Evolutionary conservation across 2,797 vertebrate genomes (phyloP), one percentile per base, ranked within the genome.

Genomic region (Pangasius sanitwongsei): DNA sequence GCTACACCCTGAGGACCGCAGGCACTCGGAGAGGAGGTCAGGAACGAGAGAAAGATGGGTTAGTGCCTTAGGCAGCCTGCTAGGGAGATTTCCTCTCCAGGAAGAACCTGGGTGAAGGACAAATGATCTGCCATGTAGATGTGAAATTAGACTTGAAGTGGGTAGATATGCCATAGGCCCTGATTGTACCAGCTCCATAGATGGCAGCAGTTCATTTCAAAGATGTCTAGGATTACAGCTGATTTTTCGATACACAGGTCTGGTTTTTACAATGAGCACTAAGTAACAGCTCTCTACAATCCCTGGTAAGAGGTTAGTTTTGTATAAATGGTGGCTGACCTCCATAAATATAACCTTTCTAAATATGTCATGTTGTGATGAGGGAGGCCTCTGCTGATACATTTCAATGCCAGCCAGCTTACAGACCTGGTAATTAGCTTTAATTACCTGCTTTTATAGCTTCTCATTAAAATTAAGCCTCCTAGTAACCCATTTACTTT

Each of bases 371-470:
- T 86, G 50, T 67, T 78, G 75, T 86, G 69, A 63, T 31, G 70
- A 65, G 65, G 89, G 85, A 83, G 81, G 67, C 63, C 75, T 61
- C n/a, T 77, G 86, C 82, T 69, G 83, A 88, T 87, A 89, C 85
- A 85, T 86, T 91, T 90, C 86, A 69, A 84, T 67, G 75, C 80
- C 89, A 80, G 87, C 88, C 87, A 87, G 72, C 82, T 90, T 75
- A 85, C 90, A 87, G 82, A 90, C 90, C 67, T 53, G 57, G 81
- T 91, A 92, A 92, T 92, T 92, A 93, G 89, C 90, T 89, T 86
- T 92, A 91, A 93, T 92, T 91, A 90, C 87, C 89, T 84, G 89
- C 83, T 90, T 90, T 92, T 92, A 92, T 91, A 85, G 89, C 91
- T 74, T 61, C 70, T 87, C 91, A 91, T 93, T 91, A 92, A 92